phyloP scores from a whole-genome alignment of 2,888 invertebrate species.

The Scaptomyza flava region DNA sequence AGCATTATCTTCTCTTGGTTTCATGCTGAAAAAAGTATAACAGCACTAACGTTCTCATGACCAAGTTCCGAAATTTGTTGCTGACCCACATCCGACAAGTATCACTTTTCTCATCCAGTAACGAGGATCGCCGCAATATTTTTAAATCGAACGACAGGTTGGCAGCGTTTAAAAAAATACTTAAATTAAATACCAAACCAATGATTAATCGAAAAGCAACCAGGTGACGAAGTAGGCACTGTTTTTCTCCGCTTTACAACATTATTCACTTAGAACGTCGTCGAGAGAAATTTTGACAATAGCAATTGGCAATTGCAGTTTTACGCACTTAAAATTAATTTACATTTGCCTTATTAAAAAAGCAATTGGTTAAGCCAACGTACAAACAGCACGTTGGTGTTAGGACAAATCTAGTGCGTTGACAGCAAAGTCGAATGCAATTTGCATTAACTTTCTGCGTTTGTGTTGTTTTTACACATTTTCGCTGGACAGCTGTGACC shows the following conservation, averaged over 20 bases:
- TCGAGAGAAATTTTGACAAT: constrained; percentile 52
- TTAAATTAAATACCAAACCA: neutral
- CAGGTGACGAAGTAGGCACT: constrained; percentile 7
- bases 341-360: constrained; percentile 7
- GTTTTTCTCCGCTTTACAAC: constrained; percentile 29
- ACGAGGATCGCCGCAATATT: neutral
- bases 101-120: too few species aligned
- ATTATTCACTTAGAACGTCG: constrained; percentile 46
- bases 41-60: too few species aligned
- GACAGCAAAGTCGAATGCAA: constrained; percentile 44
- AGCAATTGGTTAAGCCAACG: neutral
- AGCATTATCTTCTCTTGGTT: too few species aligned
- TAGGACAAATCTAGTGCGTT: neutral
- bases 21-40: too few species aligned
- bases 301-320: constrained; percentile 40
- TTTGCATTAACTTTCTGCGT: constrained; percentile 35
- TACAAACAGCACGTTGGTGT: neutral
- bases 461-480: constrained; percentile 50
- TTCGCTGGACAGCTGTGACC: constrained; percentile 54
- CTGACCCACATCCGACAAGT: too few species aligned
- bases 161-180: constrained; percentile 31
- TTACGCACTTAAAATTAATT: constrained; percentile 32
- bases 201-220: constrained; percentile 15
- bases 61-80: too few species aligned
- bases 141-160: constrained; percentile 17